Evolutionary conservation across 92 coral and sea anemone species (phyloP).

Genomic region (Paramuricea clavata): DNA sequence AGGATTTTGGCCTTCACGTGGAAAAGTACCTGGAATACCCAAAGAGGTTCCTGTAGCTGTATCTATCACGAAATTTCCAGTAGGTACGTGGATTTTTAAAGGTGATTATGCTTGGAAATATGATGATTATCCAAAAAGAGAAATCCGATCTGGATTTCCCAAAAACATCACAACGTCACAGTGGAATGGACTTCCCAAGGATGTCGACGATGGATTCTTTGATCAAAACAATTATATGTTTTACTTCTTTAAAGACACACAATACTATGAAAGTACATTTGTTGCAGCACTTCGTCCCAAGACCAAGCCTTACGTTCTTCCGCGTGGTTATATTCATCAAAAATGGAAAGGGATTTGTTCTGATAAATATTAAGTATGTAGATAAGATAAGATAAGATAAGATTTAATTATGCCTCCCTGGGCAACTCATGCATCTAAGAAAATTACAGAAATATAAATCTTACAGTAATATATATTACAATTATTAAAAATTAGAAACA

Average conservation of each 20-base stretch:
- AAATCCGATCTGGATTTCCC: background rate
- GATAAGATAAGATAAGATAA: too few species aligned
- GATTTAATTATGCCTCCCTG: too few species aligned
- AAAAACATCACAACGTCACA: background rate
- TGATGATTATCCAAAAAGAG: background rate
- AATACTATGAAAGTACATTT: background rate
- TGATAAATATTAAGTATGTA: background rate
- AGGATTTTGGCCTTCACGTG: background rate
- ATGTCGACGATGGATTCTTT: constrained; percentile 3
- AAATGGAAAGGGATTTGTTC: constrained; percentile 14
- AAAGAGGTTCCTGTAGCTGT: background rate
- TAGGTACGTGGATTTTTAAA: constrained; percentile 10
- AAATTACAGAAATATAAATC: too few species aligned
- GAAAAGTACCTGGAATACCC: background rate
- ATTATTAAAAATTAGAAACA: too few species aligned
- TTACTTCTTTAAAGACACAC: constrained; percentile 15
- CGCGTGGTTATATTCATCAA: background rate
- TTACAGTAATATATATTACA: too few species aligned
- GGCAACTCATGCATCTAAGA: too few species aligned
- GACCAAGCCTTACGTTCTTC: background rate
- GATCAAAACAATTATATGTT: too few species aligned
- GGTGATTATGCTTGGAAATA: background rate
- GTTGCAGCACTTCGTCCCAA: background rate
- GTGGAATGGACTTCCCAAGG: background rate
- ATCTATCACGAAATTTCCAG: background rate